Evolutionary conservation across 1,140 invertebrate genomes (phyloP).

Genomic region (Teleopsis dalmanni): DNA sequence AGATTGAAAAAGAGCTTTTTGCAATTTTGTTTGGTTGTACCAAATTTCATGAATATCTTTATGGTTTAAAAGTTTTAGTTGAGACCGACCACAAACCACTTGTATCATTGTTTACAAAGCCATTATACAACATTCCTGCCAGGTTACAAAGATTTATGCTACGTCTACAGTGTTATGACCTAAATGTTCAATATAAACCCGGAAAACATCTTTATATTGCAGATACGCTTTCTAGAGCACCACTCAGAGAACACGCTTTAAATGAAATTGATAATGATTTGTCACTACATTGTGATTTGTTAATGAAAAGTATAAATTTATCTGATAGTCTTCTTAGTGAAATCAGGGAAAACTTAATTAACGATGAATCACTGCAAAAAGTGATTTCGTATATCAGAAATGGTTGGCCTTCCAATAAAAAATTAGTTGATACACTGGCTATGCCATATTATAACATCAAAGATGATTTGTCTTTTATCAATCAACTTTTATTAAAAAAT

Average conservation of each 20-base stretch:
- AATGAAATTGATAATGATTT: slow-evolving; percentile 29
- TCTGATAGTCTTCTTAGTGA: slow-evolving; percentile 22
- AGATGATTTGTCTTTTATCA: slow-evolving; percentile 31
- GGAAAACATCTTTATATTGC: slow-evolving; percentile 45
- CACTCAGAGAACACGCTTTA: background rate
- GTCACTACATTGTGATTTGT: slow-evolving; percentile 16
- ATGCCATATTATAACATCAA: slow-evolving; percentile 26
- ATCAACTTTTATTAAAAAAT: slow-evolving; percentile 36
- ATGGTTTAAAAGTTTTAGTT: slow-evolving; percentile 24
- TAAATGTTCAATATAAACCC: slow-evolving; percentile 39
- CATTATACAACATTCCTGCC: slow-evolving; percentile 33
- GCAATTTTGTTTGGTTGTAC: slow-evolving; percentile 37
- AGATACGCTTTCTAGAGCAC: slow-evolving; percentile 31
- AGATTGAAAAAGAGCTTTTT: no score
- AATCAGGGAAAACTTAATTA: slow-evolving; percentile 11
- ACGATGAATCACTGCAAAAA: slow-evolving; percentile 23
- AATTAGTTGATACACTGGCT: slow-evolving; percentile 17
- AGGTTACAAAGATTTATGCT: slow-evolving; percentile 37
- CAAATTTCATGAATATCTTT: slow-evolving; percentile 41
- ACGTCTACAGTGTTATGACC: slow-evolving; percentile 38
- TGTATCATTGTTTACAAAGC: slow-evolving; percentile 43
- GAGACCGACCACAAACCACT: slow-evolving; percentile 48
- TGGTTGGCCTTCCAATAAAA: slow-evolving; percentile 42
- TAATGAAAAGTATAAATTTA: slow-evolving; percentile 18
- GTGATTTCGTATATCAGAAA: slow-evolving; percentile 22